Evolutionary conservation across 2,888 invertebrate genomes (phyloP).

Genomic region (Drosophila koepferae): DNA sequence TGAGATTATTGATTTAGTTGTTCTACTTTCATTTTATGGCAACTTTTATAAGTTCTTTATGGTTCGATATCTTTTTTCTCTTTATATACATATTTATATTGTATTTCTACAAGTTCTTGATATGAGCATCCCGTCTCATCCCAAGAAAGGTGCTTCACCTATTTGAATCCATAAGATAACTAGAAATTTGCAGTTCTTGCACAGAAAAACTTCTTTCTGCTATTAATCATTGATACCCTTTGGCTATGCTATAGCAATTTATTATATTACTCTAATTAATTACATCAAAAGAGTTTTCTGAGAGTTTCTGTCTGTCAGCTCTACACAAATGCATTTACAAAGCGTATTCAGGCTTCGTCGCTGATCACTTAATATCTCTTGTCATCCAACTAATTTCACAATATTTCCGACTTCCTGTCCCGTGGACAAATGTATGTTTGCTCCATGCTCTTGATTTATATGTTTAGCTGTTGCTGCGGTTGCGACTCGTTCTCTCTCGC

Average conservation of each 20-base stretch:
- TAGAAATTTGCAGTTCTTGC: not conserved
- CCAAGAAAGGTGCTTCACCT: too few relatives aligned
- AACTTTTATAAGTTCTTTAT: too few relatives aligned
- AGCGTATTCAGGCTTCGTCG: conserved; percentile 19
- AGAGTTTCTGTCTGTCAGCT: not conserved
- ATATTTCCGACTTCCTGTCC: conserved; percentile 53
- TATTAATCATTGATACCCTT: too few relatives aligned
- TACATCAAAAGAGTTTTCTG: too few relatives aligned
- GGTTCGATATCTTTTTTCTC: too few relatives aligned
- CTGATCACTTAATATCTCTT: not conserved
- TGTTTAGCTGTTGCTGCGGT: conserved; percentile 20
- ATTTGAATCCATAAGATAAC: too few relatives aligned
- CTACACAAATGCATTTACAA: too few relatives aligned
- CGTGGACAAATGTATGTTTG: conserved; percentile 22
- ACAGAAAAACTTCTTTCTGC: not conserved
- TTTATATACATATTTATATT: not conserved
- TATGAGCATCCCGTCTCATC: not conserved
- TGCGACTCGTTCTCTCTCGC: conserved; percentile 1
- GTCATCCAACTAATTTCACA: conserved; percentile 22
- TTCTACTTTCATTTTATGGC: too few relatives aligned
- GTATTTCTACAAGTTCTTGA: not conserved
- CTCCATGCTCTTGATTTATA: conserved; percentile 46
- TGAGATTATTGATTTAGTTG: too few relatives aligned
- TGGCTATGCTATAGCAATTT: not conserved
- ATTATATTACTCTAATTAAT: not conserved